Percentiles rank a stretch among this genome's conserved stretches.
These are phyloP conservation scores for Periophthalmodon schlosseri DNA, from an alignment of 2,113 vertebrate genomes.

Conservation along the genomic window DNA sequence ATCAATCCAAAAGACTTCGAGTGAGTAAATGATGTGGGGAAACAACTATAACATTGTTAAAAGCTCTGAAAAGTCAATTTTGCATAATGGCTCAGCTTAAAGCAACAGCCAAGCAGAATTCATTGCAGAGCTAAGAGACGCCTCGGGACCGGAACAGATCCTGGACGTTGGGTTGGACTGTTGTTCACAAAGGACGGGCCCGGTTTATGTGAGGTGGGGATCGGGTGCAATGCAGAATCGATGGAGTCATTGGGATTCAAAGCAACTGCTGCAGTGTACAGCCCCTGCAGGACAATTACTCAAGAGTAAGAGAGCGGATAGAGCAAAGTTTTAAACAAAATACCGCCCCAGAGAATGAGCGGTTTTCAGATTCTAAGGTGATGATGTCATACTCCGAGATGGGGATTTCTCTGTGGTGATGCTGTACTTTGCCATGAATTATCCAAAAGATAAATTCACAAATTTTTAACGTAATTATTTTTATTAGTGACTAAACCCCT, in stretches of 20 bases:
- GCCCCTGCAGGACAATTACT: not conserved
- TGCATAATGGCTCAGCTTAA: not conserved
- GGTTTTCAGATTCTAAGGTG: no score
- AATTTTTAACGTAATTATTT: no score
- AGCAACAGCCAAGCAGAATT: not conserved
- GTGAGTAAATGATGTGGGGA: no score
- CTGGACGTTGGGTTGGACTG: not conserved
- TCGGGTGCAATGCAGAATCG: not conserved
- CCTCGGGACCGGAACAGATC: not conserved
- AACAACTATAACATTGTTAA: no score
- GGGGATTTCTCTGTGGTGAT: no score
- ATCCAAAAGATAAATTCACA: no score
- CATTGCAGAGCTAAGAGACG: not conserved
- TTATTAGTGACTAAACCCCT: no score
- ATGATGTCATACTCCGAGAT: no score
- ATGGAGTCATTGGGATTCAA: constrained; percentile 1
- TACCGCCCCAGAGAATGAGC: not conserved
- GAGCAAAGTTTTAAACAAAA: not conserved
- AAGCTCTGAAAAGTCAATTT: no score
- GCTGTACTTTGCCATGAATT: no score
- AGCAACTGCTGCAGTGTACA: not conserved
- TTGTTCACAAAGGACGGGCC: not conserved
- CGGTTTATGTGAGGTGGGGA: not conserved
- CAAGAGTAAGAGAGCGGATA: not conserved
- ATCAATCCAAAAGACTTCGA: no score